A percentile compares a stretch with the other conserved stretches of the same genome.
Evolutionary conservation across 2,113 vertebrate genomes (phyloP).

Genomic region (Hirundichthys speculiger): DNA sequence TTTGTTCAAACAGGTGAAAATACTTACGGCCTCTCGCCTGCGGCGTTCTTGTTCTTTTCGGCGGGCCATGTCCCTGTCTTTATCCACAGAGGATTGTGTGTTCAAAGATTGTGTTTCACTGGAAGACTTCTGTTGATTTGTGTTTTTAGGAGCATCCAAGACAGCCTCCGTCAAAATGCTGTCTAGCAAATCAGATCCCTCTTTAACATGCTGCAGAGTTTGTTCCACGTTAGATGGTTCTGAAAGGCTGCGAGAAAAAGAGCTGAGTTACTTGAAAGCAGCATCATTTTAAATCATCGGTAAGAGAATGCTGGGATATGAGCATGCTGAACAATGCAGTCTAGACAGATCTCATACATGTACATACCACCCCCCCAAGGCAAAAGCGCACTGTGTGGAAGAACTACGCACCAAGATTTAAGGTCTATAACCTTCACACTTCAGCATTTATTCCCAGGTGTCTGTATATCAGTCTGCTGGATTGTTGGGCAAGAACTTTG

Average conservation of each 20-base stretch:
- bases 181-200: slow-evolving; percentile 37
- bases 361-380: too few species aligned
- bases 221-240: slow-evolving; percentile 26
- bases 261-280: not conserved
- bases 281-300: not conserved
- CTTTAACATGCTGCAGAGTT: slow-evolving; percentile 16
- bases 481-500: too few species aligned
- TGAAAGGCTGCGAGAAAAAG: slow-evolving; percentile 37
- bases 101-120: slow-evolving; percentile 36
- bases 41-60: slow-evolving; percentile 90
- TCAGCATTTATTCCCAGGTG: too few species aligned
- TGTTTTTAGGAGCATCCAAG: slow-evolving; percentile 38
- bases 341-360: not conserved
- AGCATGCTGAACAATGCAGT: not conserved
- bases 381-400: too few species aligned
- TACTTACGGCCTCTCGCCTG: slow-evolving; percentile 88
- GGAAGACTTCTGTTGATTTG: slow-evolving; percentile 28
- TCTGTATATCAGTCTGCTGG: too few species aligned
- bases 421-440: too few species aligned
- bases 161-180: slow-evolving; percentile 40
- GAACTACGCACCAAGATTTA: too few species aligned
- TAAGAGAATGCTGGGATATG: not conserved
- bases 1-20: not conserved
- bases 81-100: slow-evolving; percentile 47
- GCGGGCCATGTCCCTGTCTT: slow-evolving; percentile 85